These are phyloP conservation scores for Leptonema lineaticorne DNA, from an alignment of 1,140 invertebrate genomes.

Conservation along the genomic window DNA sequence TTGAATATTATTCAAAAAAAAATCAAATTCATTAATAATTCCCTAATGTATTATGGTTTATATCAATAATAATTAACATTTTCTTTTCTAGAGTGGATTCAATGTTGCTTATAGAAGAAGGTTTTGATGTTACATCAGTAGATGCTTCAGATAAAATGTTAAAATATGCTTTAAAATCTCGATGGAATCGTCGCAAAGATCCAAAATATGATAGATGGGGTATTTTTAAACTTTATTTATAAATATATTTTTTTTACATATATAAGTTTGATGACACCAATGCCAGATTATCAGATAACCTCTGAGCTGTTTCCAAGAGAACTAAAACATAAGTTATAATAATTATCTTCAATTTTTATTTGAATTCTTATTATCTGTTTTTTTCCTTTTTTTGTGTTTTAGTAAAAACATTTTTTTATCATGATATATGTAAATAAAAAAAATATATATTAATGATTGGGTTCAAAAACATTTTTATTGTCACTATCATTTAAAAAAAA, in stretches of 20 bases:
- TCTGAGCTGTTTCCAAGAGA: not conserved
- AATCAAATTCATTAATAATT: no score
- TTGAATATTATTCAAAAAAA: no score
- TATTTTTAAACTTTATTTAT: slow-evolving; percentile 47
- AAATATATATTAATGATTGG: no score
- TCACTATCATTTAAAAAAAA: no score
- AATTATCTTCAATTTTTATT: no score
- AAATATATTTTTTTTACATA: not conserved
- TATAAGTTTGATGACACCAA: not conserved
- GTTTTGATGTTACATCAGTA: slow-evolving; percentile 80
- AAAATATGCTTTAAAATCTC: slow-evolving; percentile 80
- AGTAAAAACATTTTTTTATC: no score
- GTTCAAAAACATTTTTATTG: no score
- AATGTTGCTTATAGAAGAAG: slow-evolving; percentile 82
- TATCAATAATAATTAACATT: not conserved
- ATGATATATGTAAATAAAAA: no score
- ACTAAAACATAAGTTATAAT: no score
- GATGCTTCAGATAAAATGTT: slow-evolving; percentile 92
- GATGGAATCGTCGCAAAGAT: slow-evolving; percentile 81
- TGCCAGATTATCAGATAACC: not conserved
- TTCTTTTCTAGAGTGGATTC: slow-evolving; percentile 72
- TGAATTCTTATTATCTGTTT: no score
- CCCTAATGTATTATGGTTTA: not conserved
- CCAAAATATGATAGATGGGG: slow-evolving; percentile 79
- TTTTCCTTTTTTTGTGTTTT: no score